These are phyloP conservation scores for Toxotes lorentzi DNA, from an alignment of 2,797 vertebrate species.

Conservation along the genomic window DNA sequence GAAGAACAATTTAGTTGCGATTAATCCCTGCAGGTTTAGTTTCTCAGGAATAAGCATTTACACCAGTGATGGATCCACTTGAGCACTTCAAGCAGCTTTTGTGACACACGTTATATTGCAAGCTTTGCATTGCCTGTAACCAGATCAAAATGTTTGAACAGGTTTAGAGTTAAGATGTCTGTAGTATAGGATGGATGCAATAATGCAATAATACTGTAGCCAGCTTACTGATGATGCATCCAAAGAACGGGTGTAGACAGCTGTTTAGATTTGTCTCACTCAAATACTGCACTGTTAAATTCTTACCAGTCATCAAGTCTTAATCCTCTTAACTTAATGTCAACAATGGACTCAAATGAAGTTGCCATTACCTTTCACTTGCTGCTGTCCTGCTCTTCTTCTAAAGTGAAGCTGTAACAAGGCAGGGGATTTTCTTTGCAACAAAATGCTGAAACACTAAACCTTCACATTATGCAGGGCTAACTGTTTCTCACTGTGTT, in stretches of 20 bases:
- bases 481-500: background rate
- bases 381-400: constrained; percentile 45
- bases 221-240: background rate
- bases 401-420: constrained; percentile 38
- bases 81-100: background rate
- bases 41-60: constrained; percentile 33
- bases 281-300: constrained; percentile 8
- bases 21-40: constrained; percentile 30
- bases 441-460: constrained; percentile 30
- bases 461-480: constrained; percentile 12
- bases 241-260: background rate
- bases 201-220: background rate
- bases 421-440: constrained; percentile 22
- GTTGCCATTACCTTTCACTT: constrained; percentile 53
- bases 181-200: background rate
- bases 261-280: background rate
- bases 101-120: background rate
- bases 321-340: constrained; percentile 15
- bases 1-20: constrained; percentile 20
- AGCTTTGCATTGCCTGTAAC: background rate
- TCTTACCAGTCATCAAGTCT: constrained; percentile 8
- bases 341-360: constrained; percentile 38
- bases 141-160: background rate
- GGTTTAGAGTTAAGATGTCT: background rate
- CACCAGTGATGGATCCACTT: background rate